These are phyloP conservation scores for Saguinus midas DNA, from an alignment of 2,113 vertebrate species.

Conservation along the genomic window DNA sequence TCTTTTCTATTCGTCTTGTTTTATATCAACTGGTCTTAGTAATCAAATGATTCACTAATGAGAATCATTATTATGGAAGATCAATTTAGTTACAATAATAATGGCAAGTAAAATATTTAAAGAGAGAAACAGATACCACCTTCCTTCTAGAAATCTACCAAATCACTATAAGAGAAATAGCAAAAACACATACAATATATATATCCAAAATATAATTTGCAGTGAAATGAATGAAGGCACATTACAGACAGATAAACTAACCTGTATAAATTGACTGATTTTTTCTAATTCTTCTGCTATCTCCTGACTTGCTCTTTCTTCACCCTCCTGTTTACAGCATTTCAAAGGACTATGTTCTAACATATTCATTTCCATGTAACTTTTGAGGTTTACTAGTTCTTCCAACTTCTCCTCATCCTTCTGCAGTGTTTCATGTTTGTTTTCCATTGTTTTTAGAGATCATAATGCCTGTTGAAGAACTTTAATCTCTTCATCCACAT, in stretches of 20 bases:
- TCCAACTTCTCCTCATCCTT: conserved; percentile 86
- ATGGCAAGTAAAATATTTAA: background rate
- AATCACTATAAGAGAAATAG: background rate
- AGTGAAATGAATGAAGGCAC: background rate
- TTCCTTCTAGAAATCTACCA: background rate
- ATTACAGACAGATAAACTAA: conserved; percentile 52
- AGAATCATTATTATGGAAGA: background rate
- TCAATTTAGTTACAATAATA: background rate
- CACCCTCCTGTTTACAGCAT: conserved; percentile 85
- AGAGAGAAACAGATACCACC: background rate
- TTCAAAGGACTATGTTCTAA: conserved; percentile 84
- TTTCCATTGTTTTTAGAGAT: conserved; percentile 78
- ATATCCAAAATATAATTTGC: background rate
- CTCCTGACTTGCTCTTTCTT: conserved; percentile 88
- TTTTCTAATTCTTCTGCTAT: conserved; percentile 89
- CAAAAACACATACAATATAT: background rate
- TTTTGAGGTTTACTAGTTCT: conserved; percentile 85
- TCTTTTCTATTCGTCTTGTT: background rate
- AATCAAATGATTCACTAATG: background rate
- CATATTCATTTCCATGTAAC: conserved; percentile 80
- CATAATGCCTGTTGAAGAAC: conserved; percentile 86
- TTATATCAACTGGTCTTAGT: background rate
- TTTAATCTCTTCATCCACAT: conserved; percentile 84
- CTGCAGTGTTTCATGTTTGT: conserved; percentile 84
- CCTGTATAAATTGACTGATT: conserved; percentile 93